phyloP scores from a whole-genome alignment of 2,113 vertebrate species.

The Macroglossus sobrinus region DNA sequence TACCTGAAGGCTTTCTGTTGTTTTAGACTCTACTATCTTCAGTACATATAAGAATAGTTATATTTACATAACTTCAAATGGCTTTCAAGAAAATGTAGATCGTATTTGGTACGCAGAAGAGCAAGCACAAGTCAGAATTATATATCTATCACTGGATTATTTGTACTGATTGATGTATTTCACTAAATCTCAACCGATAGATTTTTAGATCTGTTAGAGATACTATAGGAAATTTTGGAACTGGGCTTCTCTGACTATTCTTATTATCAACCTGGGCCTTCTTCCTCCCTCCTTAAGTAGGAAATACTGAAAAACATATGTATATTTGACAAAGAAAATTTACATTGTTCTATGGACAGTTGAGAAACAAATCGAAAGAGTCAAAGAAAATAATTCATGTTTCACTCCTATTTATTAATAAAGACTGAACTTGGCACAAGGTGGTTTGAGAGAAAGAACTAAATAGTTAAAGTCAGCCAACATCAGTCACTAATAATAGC shows the following conservation, averaged over 20 bases:
- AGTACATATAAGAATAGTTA: neutral
- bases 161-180: neutral
- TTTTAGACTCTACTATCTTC: neutral
- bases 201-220: neutral
- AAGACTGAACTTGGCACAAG: neutral
- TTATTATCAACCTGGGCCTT: neutral
- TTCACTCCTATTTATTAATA: neutral
- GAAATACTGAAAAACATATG: neutral
- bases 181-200: neutral
- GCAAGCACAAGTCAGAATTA: neutral
- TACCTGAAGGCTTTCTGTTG: conserved; percentile 6
- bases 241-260: neutral
- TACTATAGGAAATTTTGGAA: neutral
- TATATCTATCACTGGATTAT: neutral
- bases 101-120: neutral
- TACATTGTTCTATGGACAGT: neutral
- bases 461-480: neutral
- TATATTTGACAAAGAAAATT: neutral
- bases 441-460: neutral
- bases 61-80: neutral
- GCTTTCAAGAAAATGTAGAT: neutral
- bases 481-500: neutral
- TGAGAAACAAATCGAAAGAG: neutral
- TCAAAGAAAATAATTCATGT: neutral
- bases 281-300: neutral